These are phyloP conservation scores for Apoda limacodes DNA, from an alignment of 2,888 invertebrate genomes.

Conservation along the genomic window DNA sequence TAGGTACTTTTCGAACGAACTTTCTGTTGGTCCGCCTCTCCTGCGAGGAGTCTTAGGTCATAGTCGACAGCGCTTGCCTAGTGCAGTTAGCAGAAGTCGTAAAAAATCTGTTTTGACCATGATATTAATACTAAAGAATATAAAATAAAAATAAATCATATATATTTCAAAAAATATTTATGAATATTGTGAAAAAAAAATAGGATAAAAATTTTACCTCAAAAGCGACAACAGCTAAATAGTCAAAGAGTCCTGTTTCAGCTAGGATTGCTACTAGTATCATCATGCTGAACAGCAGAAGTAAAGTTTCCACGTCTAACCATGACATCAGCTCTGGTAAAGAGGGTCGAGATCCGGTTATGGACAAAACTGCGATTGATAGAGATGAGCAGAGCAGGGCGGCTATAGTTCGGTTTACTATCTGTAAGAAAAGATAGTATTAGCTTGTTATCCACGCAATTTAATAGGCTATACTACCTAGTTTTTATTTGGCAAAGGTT, in stretches of 20 bases:
- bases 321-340: slow-evolving; percentile 82
- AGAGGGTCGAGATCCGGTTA: slow-evolving; percentile 80
- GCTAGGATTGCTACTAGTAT: slow-evolving; percentile 85
- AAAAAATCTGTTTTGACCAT: too few relatives aligned
- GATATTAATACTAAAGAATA: too few relatives aligned
- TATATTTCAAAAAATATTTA: too few relatives aligned
- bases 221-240: slow-evolving; percentile 81
- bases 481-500: too few relatives aligned
- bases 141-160: too few relatives aligned
- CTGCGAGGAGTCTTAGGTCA: too few relatives aligned
- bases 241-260: slow-evolving; percentile 91
- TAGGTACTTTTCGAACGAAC: too few relatives aligned
- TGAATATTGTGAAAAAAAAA: too few relatives aligned
- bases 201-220: too few relatives aligned
- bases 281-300: slow-evolving; percentile 93
- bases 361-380: slow-evolving; percentile 79
- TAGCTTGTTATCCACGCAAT: not conserved
- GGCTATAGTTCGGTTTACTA: slow-evolving; percentile 85
- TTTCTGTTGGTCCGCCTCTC: too few relatives aligned
- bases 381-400: slow-evolving; percentile 83
- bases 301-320: slow-evolving; percentile 85
- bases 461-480: not conserved
- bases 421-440: slow-evolving; percentile 44
- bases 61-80: too few relatives aligned
- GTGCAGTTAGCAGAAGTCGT: too few relatives aligned